A percentile compares a stretch with the other conserved stretches of the same genome.
phyloP scores from a whole-genome alignment of 1,140 invertebrate species.

The Camponotus pennsylvanicus region DNA sequence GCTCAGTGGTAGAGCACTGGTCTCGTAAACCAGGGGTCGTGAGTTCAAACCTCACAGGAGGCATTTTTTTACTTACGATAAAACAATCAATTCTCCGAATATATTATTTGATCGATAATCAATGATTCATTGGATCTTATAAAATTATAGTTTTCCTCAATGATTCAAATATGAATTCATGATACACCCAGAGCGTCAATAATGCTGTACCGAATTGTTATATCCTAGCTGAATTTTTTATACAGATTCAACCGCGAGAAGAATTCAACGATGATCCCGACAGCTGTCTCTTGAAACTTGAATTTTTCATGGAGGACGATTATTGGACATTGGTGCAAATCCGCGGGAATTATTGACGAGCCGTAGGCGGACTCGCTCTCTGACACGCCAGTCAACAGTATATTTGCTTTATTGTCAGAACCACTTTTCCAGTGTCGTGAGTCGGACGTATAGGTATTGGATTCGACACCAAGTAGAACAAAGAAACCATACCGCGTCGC shows the following conservation, averaged over 20 bases:
- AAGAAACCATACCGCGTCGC: no score
- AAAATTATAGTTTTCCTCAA: no score
- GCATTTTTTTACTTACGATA: slow-evolving; percentile 73
- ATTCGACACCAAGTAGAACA: not conserved
- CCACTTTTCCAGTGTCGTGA: slow-evolving; percentile 19
- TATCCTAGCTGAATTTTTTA: not conserved
- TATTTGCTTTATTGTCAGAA: slow-evolving; percentile 34
- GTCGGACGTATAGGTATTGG: not conserved
- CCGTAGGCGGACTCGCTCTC: slow-evolving; percentile 1
- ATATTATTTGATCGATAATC: not conserved
- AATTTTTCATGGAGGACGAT: not conserved
- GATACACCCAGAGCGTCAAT: no score
- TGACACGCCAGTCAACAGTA: not conserved
- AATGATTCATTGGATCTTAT: no score
- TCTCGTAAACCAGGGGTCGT: slow-evolving; percentile 93
- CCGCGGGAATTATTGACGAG: slow-evolving; percentile 32
- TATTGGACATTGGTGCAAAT: slow-evolving; percentile 32
- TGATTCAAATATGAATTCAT: no score
- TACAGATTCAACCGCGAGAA: not conserved
- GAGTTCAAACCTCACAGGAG: slow-evolving; percentile 92
- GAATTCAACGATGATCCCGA: not conserved
- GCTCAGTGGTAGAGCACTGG: slow-evolving; percentile 93
- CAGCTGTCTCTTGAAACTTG: not conserved
- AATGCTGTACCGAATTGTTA: not conserved
- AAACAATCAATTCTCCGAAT: not conserved